These are phyloP conservation scores for Drosophila buzzatii DNA, from an alignment of 2,888 invertebrate genomes.

Conservation along the genomic window DNA sequence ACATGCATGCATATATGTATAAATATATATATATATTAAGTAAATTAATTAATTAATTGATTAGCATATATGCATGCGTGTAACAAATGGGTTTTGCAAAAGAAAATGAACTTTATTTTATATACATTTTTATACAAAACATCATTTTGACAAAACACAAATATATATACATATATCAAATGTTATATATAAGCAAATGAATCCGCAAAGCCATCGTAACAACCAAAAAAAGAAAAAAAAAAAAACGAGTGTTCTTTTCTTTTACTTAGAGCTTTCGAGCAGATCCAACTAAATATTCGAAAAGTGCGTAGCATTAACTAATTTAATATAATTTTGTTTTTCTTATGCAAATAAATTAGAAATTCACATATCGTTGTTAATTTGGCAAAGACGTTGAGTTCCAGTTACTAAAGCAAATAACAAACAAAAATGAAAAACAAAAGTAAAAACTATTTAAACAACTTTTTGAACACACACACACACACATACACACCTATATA, in stretches of 20 bases:
- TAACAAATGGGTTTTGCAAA: constrained; percentile 53
- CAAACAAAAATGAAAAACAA: constrained; percentile 17
- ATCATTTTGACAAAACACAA: constrained; percentile 49
- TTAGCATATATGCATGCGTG: constrained; percentile 27
- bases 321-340: constrained; percentile 16
- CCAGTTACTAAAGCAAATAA: constrained; percentile 38
- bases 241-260: constrained; percentile 6
- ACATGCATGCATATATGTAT: constrained; percentile 4
- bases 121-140: constrained; percentile 78
- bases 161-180: constrained; percentile 11
- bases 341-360: constrained; percentile 21
- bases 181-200: constrained; percentile 9
- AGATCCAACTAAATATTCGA: constrained; percentile 27
- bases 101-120: constrained; percentile 71
- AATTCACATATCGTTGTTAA: constrained; percentile 54
- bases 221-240: constrained; percentile 4
- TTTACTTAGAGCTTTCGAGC: constrained; percentile 10
- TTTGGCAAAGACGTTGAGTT: constrained; percentile 44
- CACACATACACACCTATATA: constrained; percentile 18
- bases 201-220: constrained; percentile 29
- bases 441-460: constrained; percentile 34
- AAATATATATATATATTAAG: background rate
- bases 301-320: constrained; percentile 44
- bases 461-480: constrained; percentile 34
- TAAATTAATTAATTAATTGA: background rate